These are phyloP conservation scores for Bucco capensis DNA, from an alignment of 2,113 vertebrate genomes.

Conservation along the genomic window DNA sequence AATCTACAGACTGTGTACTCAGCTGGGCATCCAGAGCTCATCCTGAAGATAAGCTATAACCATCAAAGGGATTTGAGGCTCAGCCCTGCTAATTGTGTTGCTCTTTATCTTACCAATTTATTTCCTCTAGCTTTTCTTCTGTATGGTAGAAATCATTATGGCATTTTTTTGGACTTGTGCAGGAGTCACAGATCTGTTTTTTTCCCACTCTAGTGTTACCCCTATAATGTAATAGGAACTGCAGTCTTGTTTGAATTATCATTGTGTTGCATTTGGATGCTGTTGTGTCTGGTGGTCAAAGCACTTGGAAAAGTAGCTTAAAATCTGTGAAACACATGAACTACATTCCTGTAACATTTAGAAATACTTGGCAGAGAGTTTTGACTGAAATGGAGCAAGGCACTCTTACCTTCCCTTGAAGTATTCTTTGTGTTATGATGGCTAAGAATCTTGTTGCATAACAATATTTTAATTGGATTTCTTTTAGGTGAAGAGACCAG, in stretches of 20 bases:
- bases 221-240: neutral
- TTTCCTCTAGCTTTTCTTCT: slow-evolving; percentile 2
- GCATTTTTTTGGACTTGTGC: neutral
- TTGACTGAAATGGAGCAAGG: slow-evolving; percentile 60
- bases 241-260: slow-evolving; percentile 25
- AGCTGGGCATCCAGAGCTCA: neutral
- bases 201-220: neutral
- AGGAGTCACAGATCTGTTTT: neutral
- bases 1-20: neutral
- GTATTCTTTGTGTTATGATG: neutral
- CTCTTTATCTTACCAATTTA: neutral
- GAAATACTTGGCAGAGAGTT: slow-evolving; percentile 60
- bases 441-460: neutral
- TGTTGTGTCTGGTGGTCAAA: slow-evolving; percentile 42
- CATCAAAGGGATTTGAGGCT: neutral
- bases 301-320: slow-evolving; percentile 57
- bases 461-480: neutral
- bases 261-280: slow-evolving; percentile 32
- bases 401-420: slow-evolving; percentile 14
- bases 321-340: slow-evolving; percentile 65
- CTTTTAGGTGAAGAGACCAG: neutral
- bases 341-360: slow-evolving; percentile 56
- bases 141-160: neutral
- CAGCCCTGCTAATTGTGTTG: neutral
- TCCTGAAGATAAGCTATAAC: neutral